phyloP scores from a whole-genome alignment of 2,113 vertebrate species.

The Pogonocichla stellata region DNA sequence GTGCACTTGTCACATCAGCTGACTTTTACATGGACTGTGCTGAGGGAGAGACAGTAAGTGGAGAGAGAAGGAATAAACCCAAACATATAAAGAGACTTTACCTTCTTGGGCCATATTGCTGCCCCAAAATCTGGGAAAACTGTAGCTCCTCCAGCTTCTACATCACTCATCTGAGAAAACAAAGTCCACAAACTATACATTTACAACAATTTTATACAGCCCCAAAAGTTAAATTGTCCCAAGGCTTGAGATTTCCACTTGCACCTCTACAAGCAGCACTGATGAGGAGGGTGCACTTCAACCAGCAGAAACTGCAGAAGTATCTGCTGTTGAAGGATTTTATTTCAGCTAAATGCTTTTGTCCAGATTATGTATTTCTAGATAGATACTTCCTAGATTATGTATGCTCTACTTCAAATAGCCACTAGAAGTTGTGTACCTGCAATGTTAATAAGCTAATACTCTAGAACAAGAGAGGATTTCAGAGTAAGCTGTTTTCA shows the following conservation, averaged over 20 bases:
- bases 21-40: neutral
- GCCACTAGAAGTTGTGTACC: neutral
- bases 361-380: neutral
- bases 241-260: neutral
- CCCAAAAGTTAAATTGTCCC: neutral
- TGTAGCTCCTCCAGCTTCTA: slow-evolving; percentile 94
- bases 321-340: neutral
- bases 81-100: slow-evolving; percentile 34
- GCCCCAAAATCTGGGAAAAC: slow-evolving; percentile 98
- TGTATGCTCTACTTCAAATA: neutral
- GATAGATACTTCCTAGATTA: neutral
- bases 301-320: neutral
- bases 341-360: neutral
- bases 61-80: neutral
- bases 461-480: neutral
- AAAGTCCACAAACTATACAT: slow-evolving; percentile 2
- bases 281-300: neutral
- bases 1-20: neutral
- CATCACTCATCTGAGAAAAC: slow-evolving; percentile 91
- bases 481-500: neutral
- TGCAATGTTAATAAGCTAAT: neutral
- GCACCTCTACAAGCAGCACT: neutral
- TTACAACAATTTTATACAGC: neutral
- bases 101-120: slow-evolving; percentile 91
- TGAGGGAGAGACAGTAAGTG: neutral